Base-by-base conservation (phyloP, 2,888 invertebrate genomes). In the Zonitis immaculata region DNA sequence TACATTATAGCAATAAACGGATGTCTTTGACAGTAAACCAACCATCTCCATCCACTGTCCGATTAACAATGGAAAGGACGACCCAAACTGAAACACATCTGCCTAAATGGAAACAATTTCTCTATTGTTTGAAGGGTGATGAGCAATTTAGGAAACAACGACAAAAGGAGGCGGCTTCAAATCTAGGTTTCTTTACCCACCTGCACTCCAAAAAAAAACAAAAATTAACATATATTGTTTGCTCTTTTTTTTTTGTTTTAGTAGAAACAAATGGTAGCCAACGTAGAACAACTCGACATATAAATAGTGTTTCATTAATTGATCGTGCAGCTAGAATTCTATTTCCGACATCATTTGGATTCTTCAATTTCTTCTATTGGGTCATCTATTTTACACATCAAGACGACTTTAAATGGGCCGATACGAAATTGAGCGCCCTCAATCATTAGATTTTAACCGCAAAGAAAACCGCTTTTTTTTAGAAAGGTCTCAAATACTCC, bases 351-450 rank as follows among this genome's bases (percentile, higher is more conserved):
- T 90, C 91, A 0, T 95, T 95, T 71, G 85, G 87, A 0, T 74
- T 91, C 0, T 86, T 95, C 58, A 95, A 95, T 73, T 77, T 95
- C 48, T 85, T 89, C 69, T 96, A 96, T 75, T 96, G 95, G 95
- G 76, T 91, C 73, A 83, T 87, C 30, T 93, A 91, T 73, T 88
- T 88, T 12, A 85, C 87, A 68, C 87, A 86, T 56, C 88, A 86
- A 66, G 85, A 87, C 58, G 85, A 87, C 69, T 88, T 87, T 71
- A 82, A 85, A 57, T 87, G 87, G 87, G 84, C 83, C 49, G 86
- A 87, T 73, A 83, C 83, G 61, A 83, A 84, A 64, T 79, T 84
- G 56, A 80, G 78, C 58, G 74, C 79, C 1, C 69, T 80, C 7
- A 80, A 79, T 11, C 82, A 80, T 72, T 81, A 69, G 71, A 44